phyloP scores from a whole-genome alignment of 2,113 vertebrate genomes.

The Tympanuchus pallidicinctus region DNA sequence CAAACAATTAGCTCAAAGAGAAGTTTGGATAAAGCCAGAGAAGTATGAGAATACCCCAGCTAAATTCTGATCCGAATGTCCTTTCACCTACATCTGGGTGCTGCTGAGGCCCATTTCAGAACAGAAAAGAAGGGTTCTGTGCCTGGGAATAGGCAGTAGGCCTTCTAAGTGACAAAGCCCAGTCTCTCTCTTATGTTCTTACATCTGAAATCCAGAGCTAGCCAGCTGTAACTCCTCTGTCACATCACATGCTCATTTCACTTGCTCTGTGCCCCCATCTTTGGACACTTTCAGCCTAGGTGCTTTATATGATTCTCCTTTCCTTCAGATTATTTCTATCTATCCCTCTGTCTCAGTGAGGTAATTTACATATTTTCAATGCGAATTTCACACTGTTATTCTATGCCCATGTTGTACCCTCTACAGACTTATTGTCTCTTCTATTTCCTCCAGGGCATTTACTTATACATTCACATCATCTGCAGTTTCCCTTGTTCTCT shows the following conservation, averaged over 20 bases:
- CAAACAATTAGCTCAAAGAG: not conserved
- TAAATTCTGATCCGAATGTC: not conserved
- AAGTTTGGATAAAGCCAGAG: not conserved
- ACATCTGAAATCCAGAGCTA: not conserved
- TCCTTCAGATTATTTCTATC: constrained; percentile 20
- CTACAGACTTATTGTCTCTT: not conserved
- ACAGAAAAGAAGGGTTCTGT: not conserved
- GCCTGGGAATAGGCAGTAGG: not conserved
- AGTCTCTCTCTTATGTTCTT: not conserved
- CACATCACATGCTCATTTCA: not conserved
- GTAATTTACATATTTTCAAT: constrained; percentile 36
- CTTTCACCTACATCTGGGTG: not conserved
- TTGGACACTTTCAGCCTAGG: not conserved
- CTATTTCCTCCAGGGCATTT: not conserved
- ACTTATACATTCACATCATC: not conserved
- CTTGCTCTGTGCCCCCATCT: not conserved
- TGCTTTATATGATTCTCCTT: not conserved
- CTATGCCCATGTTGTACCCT: not conserved
- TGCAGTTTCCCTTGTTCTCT: not conserved
- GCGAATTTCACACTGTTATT: not conserved
- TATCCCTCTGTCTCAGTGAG: not conserved
- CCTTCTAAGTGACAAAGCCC: not conserved
- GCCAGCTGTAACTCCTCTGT: not conserved
- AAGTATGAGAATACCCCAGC: not conserved
- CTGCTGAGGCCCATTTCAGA: not conserved